Conservation (phyloP, 1,140 invertebrate species). For the Psilanteris sp. region DNA sequence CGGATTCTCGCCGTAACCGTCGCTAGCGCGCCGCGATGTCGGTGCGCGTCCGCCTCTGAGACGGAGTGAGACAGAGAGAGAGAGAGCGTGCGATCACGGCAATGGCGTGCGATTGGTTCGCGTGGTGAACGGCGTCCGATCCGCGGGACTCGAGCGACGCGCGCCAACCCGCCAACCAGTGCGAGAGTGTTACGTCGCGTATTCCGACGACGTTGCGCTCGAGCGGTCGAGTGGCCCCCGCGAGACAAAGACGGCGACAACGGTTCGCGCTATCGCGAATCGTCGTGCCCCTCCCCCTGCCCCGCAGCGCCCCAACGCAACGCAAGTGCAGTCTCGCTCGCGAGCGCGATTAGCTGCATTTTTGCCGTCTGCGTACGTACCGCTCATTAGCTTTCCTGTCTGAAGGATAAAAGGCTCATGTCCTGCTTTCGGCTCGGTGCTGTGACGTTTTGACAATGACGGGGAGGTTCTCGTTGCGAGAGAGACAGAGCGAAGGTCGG, state of each 20-base stretch:
- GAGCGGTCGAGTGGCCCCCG: constrained; percentile 34
- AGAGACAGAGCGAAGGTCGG: background rate
- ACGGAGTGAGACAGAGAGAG: constrained; percentile 5
- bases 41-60: constrained; percentile 48
- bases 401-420: no score
- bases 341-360: constrained; percentile 21
- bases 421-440: background rate
- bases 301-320: constrained; percentile 19
- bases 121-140: constrained; percentile 41
- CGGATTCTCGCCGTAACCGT: no score
- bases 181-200: constrained; percentile 3
- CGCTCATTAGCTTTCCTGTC: background rate
- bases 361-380: constrained; percentile 26
- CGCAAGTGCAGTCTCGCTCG: constrained; percentile 30
- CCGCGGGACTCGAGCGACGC: no score
- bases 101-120: constrained; percentile 50
- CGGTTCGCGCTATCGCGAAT: constrained; percentile 32
- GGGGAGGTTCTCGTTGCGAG: no score
- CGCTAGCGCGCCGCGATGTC: constrained; percentile 38
- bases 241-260: constrained; percentile 49
- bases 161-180: constrained; percentile 4
- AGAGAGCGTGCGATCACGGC: constrained; percentile 23
- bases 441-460: constrained; percentile 43
- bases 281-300: constrained; percentile 1
- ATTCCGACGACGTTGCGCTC: constrained; percentile 33